Conservation (phyloP, 2,113 vertebrate genomes). For the Myanophis thanlyinensis region DNA sequence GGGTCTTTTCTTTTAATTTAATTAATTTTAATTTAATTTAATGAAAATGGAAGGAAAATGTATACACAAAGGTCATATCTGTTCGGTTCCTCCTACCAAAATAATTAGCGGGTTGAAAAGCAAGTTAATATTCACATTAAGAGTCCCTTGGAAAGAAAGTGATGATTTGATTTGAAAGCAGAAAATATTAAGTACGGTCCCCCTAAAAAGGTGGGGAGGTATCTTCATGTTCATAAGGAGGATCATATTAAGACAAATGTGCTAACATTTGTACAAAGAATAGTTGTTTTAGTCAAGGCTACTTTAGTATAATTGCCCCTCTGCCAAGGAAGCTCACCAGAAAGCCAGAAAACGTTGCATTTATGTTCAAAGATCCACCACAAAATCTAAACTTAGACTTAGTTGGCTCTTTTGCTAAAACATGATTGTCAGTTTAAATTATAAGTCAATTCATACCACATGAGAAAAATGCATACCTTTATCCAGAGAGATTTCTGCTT, state of each 20-base stretch:
- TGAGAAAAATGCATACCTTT: not conserved
- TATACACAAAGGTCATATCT: conserved; percentile 60
- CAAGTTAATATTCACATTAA: conserved; percentile 41
- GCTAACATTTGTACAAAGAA: conserved; percentile 12
- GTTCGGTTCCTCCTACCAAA: conserved; percentile 52
- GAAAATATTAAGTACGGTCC: not conserved
- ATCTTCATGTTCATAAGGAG: conserved; percentile 35
- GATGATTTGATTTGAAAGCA: not conserved
- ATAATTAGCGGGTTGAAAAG: conserved; percentile 56
- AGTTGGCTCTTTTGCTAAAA: not conserved
- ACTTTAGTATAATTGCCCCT: not conserved
- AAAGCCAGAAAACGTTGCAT: not conserved
- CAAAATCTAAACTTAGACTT: conserved; percentile 6
- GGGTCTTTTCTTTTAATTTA: conserved; percentile 58
- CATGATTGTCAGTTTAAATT: conserved; percentile 2
- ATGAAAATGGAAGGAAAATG: conserved; percentile 54
- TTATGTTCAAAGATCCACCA: conserved; percentile 6
- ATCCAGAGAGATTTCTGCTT: not conserved
- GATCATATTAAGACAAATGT: not conserved
- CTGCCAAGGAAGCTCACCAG: not conserved
- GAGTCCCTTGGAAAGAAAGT: conserved; percentile 25
- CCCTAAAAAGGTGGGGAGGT: not conserved
- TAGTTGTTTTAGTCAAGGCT: conserved; percentile 1
- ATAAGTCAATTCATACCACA: not conserved
- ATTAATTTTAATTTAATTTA: conserved; percentile 44